Conservation (phyloP, 2,888 invertebrate genomes). For the Pyrocoelia pectoralis region DNA sequence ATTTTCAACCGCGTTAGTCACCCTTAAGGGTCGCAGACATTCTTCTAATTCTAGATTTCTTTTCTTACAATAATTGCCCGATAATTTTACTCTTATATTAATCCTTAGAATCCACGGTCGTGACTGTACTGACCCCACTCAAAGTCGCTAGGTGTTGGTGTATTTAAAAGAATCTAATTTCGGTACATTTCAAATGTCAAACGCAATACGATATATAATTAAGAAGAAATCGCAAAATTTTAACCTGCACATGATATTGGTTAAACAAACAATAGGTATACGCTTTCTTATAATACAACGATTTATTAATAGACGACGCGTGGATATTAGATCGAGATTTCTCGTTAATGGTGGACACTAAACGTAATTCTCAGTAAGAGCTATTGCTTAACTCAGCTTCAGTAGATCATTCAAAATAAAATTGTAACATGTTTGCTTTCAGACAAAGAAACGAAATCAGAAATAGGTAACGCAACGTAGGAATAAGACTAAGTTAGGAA, state of each 20-base stretch:
- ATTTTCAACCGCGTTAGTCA: too few species aligned
- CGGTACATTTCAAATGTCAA: too few species aligned
- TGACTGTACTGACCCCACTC: too few species aligned
- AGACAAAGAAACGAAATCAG: not conserved
- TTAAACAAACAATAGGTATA: too few species aligned
- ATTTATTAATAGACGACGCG: not conserved
- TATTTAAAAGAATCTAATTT: too few species aligned
- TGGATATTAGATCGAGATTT: slow-evolving; percentile 34
- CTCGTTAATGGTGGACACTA: slow-evolving; percentile 29
- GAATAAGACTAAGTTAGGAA: not conserved
- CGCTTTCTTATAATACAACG: not conserved
- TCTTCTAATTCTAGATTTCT: too few species aligned
- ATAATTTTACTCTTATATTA: too few species aligned
- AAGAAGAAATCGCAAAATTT: not conserved
- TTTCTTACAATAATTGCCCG: too few species aligned
- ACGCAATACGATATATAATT: too few species aligned
- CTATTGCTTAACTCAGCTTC: slow-evolving; percentile 10
- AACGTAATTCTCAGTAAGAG: slow-evolving; percentile 35
- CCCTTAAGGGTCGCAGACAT: too few species aligned
- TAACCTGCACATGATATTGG: not conserved
- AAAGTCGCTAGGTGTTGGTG: too few species aligned
- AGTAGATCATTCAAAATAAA: not conserved
- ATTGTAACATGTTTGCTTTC: slow-evolving; percentile 1
- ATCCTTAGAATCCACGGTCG: too few species aligned
- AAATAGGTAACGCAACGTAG: not conserved